Percentiles rank a stretch among this genome's conserved stretches.
Conservation (phyloP, 2,797 vertebrate genomes). For the Anguilla marmorata region DNA sequence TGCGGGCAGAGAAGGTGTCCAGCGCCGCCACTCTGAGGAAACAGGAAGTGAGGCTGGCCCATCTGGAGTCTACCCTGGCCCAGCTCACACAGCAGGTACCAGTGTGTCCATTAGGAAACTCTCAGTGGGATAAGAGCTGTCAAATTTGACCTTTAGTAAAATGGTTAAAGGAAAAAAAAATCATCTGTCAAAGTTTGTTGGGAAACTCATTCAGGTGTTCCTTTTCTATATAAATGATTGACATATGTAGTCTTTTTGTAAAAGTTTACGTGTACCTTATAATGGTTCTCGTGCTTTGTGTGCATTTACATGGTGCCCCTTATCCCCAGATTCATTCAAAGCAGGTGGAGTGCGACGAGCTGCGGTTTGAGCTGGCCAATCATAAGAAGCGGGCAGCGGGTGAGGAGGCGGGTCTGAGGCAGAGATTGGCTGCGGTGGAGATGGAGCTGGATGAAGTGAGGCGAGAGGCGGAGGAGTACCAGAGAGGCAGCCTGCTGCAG, state of each 20-base stretch:
- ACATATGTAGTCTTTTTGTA: background rate
- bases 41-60: conserved; percentile 55
- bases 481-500: conserved; percentile 48
- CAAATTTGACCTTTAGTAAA: too few relatives aligned
- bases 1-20: conserved; percentile 48
- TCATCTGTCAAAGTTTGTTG: too few relatives aligned
- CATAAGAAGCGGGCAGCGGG: conserved; percentile 55
- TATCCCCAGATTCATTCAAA: conserved; percentile 54
- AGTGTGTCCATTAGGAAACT: background rate
- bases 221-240: background rate
- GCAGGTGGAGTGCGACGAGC: conserved; percentile 51
- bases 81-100: conserved; percentile 71
- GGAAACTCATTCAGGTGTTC: background rate
- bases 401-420: conserved; percentile 58
- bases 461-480: conserved; percentile 54
- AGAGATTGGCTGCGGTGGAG: conserved; percentile 57
- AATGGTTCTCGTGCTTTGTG: background rate
- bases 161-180: too few relatives aligned
- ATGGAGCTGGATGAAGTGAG: conserved; percentile 53
- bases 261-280: background rate
- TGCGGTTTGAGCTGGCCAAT: conserved; percentile 53
- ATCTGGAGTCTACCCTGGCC: conserved; percentile 56
- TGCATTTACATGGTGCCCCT: background rate
- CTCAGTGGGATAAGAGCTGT: background rate
- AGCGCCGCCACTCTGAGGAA: conserved; percentile 48